Evolutionary conservation across 2,113 vertebrate genomes (phyloP), one percentile per base, ranked within the genome.

Genomic region (Bubo bubo): DNA sequence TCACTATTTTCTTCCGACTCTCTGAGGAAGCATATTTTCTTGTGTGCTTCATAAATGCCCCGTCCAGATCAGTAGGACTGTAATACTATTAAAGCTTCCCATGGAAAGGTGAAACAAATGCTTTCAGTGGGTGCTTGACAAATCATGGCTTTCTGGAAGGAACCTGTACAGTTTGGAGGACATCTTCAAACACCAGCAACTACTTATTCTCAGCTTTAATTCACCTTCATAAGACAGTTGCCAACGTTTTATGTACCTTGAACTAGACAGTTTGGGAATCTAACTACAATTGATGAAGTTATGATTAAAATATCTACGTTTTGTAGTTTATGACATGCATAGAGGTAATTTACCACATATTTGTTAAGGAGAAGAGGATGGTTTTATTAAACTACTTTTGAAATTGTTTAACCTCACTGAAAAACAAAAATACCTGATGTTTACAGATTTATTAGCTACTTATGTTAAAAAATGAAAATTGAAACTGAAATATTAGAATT

Each of bases 1-100:
- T 97, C 30, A 70, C 27, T 34, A 47, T 49, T 91, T 41, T 90
- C 86, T 91, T 94, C 35, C 37, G 43, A 15, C 28, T 95, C 76
- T 91, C 63, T 14, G 74, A 81, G 73, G 93, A 94, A 92, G 28
- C 8, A 35, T 90, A 83, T 92, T 97, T 97, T 50, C 49, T 83
- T 56, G 39, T 4, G 32, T 60, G 9, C 28, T 41, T 94, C 90
- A 77, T 17, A 85, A 94, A 71, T 53, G 56, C 60, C n/a, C 60
- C 67, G 58, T 37, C 24, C 26, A 93, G 27, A 60, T 55, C 16
- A 35, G 18, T 19, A 74, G 26, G 32, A 66, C 32, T 66, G 30
- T 27, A 72, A 79, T 18, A 70, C 15, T 59, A 43, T 12, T 91
- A 73, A 92, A 88, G 4, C 32, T 56, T 58, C 59, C 27, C 28